Conservation (phyloP, 35 echinoderm and acorn worm genomes). For the Lytechinus variegatus region DNA sequence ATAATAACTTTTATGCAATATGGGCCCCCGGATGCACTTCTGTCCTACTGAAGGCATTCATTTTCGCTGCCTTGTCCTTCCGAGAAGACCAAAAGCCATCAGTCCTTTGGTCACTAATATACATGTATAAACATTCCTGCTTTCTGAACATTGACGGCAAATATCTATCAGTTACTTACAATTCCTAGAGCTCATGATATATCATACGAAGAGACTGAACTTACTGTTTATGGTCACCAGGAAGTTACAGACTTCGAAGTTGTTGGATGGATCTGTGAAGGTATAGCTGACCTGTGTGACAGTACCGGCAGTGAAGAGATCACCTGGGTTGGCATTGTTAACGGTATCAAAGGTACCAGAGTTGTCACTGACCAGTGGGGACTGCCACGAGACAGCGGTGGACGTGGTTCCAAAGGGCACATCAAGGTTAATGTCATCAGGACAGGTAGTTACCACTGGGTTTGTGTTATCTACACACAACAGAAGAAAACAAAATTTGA, state of each 20-base stretch:
- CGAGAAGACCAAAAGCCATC: too few species aligned
- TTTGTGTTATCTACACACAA: slow-evolving; percentile 2
- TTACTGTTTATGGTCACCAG: slow-evolving; percentile 50
- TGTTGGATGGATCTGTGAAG: slow-evolving; percentile 56
- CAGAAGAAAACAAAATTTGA: not conserved
- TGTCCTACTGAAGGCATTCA: too few species aligned
- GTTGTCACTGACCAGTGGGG: slow-evolving; percentile 69
- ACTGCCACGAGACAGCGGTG: slow-evolving; percentile 61
- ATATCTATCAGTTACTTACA: too few species aligned
- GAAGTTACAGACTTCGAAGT: slow-evolving; percentile 58
- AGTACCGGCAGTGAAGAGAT: slow-evolving; percentile 45
- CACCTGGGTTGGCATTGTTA: slow-evolving; percentile 39
- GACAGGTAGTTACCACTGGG: slow-evolving; percentile 39
- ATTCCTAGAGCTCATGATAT: too few species aligned
- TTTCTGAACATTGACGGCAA: too few species aligned
- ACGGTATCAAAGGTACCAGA: not conserved
- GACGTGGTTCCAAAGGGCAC: slow-evolving; percentile 48
- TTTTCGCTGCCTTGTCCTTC: too few species aligned
- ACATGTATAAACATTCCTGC: too few species aligned
- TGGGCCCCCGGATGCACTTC: too few species aligned
- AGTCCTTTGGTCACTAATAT: too few species aligned
- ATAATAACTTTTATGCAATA: too few species aligned
- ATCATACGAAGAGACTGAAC: not conserved
- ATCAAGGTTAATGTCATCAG: slow-evolving; percentile 35
- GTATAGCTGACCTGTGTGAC: slow-evolving; percentile 65